These are phyloP conservation scores for Anadara kagoshimensis DNA, from an alignment of 1,140 invertebrate genomes.

Conservation along the genomic window DNA sequence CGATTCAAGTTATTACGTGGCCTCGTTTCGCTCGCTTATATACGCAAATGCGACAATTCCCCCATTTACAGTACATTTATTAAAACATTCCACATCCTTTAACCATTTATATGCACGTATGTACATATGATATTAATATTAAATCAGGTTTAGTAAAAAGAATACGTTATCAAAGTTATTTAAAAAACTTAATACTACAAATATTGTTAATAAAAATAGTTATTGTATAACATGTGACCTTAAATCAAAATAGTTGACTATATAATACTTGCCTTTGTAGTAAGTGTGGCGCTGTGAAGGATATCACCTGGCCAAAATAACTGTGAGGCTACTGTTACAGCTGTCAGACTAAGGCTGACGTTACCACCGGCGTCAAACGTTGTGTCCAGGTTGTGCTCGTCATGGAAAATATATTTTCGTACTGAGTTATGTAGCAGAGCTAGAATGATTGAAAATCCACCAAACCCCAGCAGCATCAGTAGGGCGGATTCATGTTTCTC, in stretches of 20 bases:
- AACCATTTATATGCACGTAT: too few relatives aligned
- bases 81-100: too few relatives aligned
- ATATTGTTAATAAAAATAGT: conserved; percentile 1
- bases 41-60: too few relatives aligned
- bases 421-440: conserved; percentile 65
- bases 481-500: conserved; percentile 62
- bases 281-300: conserved; percentile 67
- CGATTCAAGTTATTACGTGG: too few relatives aligned
- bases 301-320: conserved; percentile 68
- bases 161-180: too few relatives aligned
- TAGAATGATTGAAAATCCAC: conserved; percentile 66
- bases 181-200: too few relatives aligned
- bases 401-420: conserved; percentile 67
- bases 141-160: too few relatives aligned
- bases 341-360: conserved; percentile 64
- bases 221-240: not conserved
- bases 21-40: too few relatives aligned
- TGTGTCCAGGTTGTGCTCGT: conserved; percentile 70
- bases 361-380: conserved; percentile 74
- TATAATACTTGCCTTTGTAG: conserved; percentile 58
- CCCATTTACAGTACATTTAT: too few relatives aligned
- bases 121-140: too few relatives aligned
- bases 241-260: not conserved
- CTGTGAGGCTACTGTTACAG: conserved; percentile 68
- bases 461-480: conserved; percentile 68